Percentiles rank a stretch among this genome's conserved stretches.
These are phyloP conservation scores for Astyanax mexicanus DNA, from an alignment of 2,797 vertebrate genomes.

Conservation along the genomic window DNA sequence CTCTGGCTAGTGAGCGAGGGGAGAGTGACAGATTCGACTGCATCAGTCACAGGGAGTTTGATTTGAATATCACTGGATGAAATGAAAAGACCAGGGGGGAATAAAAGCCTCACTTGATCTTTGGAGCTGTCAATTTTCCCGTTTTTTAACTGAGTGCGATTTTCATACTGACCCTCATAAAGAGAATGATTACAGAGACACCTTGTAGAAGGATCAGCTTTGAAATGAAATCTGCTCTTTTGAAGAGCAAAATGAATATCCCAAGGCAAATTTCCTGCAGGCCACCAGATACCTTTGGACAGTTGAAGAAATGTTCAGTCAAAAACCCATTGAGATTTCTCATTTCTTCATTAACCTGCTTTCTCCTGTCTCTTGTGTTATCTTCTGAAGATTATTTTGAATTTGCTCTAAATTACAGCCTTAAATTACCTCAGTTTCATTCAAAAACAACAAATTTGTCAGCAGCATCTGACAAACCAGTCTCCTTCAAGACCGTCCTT, in stretches of 20 bases:
- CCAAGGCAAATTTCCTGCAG: conserved; percentile 9
- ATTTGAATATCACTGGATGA: conserved; percentile 59
- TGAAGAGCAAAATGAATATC: conserved; percentile 15
- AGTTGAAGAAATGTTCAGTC: conserved; percentile 1
- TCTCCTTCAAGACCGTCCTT: conserved; percentile 48
- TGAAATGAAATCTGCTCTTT: conserved; percentile 64
- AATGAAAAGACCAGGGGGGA: conserved; percentile 45
- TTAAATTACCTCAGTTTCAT: background rate
- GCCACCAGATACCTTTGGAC: background rate
- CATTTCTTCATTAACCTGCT: background rate
- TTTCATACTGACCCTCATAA: conserved; percentile 17
- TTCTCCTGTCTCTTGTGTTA: background rate
- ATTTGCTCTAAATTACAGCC: conserved; percentile 12
- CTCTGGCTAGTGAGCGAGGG: conserved; percentile 59
- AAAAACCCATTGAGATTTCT: background rate
- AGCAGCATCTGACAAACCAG: conserved; percentile 69
- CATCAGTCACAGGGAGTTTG: conserved; percentile 57
- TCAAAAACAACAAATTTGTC: conserved; percentile 65
- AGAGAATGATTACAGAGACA: conserved; percentile 15
- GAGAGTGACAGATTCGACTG: conserved; percentile 57
- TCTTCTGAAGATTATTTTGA: background rate
- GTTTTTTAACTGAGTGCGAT: conserved; percentile 24
- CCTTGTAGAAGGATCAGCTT: conserved; percentile 64
- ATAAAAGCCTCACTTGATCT: conserved; percentile 53
- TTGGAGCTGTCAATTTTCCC: conserved; percentile 31